Evolutionary conservation across 1,140 invertebrate species (phyloP), one percentile per base, ranked within the genome.

Genomic region (Hypothenemus hampei): DNA sequence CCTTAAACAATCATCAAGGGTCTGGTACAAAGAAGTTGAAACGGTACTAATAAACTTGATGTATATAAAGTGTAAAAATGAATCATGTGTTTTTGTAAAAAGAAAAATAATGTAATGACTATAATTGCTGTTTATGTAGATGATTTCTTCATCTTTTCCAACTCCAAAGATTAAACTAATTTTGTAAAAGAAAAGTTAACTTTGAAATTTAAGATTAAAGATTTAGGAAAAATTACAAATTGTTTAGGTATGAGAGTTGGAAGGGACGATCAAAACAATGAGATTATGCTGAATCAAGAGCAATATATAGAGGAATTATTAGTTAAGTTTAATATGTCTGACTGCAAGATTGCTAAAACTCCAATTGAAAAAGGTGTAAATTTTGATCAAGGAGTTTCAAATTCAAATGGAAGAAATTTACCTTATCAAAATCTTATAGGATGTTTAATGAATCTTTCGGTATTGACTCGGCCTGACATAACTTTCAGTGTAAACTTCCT

Each of bases 1-100:
- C 75, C 74, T 21, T 48, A 73, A 22, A 50, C 75, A 7, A 72
- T 77, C 3, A 70, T 72, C 6, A 71, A 73, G 54, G 73, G 76
- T 4, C 76, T 66, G 61, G 59, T 45, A 4, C 72, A 74, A 50
- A 47, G 41, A 18, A 43, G 60, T 36, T 70, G 69, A 40, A 44
- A 61, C 29, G 67, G 73, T 58, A 75, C 69, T 52, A 35, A 59
- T 36, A 8, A 33, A 31, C 23, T 54, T 64, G 52, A 55, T 54
- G 40, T 69, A 65, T 51, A 51, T 56, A 36, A 64, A 56, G 50
- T 68, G 64, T 19, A 61, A 64, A 56, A 26, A 58, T 58, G 70
- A 73, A 31, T 55, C 58, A 36, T 72, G 65, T 65, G n/a, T 73
- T 11, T 69, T 40, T 73, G 26, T 71, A 63, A 61, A 49, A n/a